Conservation (phyloP, 2,888 invertebrate genomes). For the Sympetrum striolatum region DNA sequence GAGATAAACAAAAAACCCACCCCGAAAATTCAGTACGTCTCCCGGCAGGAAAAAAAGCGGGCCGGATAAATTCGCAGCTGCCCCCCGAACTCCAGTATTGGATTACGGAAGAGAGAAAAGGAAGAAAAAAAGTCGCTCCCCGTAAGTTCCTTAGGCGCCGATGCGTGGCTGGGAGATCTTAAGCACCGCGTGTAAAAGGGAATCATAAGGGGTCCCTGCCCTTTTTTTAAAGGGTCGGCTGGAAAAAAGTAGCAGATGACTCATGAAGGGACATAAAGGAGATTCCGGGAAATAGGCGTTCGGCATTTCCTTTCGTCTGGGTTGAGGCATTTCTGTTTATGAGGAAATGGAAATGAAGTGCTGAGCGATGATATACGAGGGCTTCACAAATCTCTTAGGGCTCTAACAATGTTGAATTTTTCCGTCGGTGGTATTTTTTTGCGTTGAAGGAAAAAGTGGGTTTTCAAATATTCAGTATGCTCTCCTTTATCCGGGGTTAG, state of each 20-base stretch:
- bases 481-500: no score
- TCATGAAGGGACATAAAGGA: neutral
- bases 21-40: neutral
- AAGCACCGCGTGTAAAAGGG: neutral
- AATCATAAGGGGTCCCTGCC: neutral
- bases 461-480: no score
- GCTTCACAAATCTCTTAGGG: no score
- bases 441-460: no score
- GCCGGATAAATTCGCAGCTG: neutral
- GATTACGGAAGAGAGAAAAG: neutral
- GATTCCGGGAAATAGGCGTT: neutral
- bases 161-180: neutral
- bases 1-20: neutral
- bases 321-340: neutral
- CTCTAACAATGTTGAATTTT: no score
- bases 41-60: no score
- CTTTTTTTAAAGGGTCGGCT: neutral
- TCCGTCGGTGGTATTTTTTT: no score
- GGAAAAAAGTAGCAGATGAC: neutral
- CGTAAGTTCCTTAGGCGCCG: neutral
- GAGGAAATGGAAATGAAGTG: neutral
- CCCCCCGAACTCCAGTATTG: neutral
- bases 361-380: neutral
- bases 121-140: neutral
- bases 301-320: neutral